A percentile compares a stretch with the other conserved stretches of the same genome.
Conservation (phyloP, 2,888 invertebrate species). For the Tenthredo livida region DNA sequence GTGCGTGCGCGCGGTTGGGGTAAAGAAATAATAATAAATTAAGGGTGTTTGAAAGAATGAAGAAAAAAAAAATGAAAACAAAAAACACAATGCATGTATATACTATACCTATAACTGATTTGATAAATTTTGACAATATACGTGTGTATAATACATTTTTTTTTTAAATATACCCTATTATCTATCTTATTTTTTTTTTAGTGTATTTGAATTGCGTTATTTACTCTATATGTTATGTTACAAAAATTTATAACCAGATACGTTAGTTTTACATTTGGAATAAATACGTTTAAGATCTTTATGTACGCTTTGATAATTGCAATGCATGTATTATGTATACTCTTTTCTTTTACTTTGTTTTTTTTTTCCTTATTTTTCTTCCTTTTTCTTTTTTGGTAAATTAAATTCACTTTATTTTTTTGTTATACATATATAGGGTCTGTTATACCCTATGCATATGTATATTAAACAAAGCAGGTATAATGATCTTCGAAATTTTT, state of each 20-base stretch:
- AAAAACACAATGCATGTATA: neutral
- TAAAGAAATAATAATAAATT: neutral
- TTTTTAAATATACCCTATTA: conserved; percentile 29
- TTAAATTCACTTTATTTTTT: neutral
- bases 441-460: neutral
- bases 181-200: neutral
- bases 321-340: neutral
- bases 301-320: neutral
- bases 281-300: neutral
- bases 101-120: conserved; percentile 1
- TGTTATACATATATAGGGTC: neutral
- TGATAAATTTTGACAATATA: conserved; percentile 45
- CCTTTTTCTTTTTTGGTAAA: neutral
- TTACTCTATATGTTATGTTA: neutral
- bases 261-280: neutral
- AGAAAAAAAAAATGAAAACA: neutral
- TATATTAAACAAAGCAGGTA: neutral
- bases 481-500: neutral
- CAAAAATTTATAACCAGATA: neutral
- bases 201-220: neutral
- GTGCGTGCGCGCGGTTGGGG: neutral
- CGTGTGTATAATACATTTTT: conserved; percentile 27
- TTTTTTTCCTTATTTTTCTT: too few species aligned
- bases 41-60: neutral
- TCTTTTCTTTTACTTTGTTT: neutral